These are phyloP conservation scores for Phaedon cochleariae DNA, from an alignment of 2,888 invertebrate species.

Conservation along the genomic window DNA sequence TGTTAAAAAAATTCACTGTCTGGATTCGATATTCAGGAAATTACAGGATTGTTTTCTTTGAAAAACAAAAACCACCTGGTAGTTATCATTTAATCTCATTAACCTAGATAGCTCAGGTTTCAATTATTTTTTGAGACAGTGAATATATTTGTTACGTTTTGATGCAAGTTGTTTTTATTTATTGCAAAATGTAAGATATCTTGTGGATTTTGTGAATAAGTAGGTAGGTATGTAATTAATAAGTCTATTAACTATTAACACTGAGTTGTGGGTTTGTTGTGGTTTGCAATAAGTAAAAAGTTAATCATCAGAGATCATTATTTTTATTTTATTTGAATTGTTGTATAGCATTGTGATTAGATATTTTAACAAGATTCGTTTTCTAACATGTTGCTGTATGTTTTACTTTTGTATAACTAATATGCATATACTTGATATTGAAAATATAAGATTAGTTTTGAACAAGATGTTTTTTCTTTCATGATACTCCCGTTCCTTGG, in stretches of 20 bases:
- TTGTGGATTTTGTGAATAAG: conserved; percentile 48
- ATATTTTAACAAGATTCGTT: conserved; percentile 48
- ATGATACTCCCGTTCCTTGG: no score
- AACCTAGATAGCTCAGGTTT: no score
- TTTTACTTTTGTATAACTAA: conserved; percentile 22
- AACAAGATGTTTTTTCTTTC: not conserved
- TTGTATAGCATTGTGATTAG: conserved; percentile 60
- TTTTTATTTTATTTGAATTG: conserved; percentile 27
- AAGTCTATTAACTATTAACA: conserved; percentile 15
- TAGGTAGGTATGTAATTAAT: conserved; percentile 40
- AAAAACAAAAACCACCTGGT: no score
- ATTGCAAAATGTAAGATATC: conserved; percentile 45
- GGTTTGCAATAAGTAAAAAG: conserved; percentile 44
- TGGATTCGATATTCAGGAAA: no score
- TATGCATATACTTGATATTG: conserved; percentile 18
- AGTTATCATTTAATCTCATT: no score
- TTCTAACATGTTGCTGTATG: conserved; percentile 18
- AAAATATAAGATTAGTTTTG: conserved; percentile 17
- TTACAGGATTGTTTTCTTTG: no score
- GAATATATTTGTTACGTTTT: not conserved
- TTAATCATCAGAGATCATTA: conserved; percentile 33
- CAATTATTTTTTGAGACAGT: no score
- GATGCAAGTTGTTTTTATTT: conserved; percentile 34
- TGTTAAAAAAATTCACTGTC: no score
- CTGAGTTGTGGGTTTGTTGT: conserved; percentile 5